phyloP scores from a whole-genome alignment of 1,140 invertebrate species.

The Dreissena polymorpha region DNA sequence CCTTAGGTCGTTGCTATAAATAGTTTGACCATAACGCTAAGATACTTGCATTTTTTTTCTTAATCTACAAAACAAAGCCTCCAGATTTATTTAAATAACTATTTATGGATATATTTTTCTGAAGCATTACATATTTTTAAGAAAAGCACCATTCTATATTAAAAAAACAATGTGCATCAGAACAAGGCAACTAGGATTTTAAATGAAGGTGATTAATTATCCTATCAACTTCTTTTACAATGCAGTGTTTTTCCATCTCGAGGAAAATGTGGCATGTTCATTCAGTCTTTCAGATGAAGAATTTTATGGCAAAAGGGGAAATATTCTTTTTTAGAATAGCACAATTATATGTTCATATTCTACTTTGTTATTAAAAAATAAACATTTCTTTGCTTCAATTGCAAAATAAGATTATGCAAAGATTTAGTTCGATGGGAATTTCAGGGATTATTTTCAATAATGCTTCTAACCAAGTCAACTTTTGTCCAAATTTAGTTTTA shows the following conservation, averaged over 20 bases:
- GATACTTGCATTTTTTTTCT: neutral
- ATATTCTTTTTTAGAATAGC: no score
- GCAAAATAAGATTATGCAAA: no score
- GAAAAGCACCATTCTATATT: neutral
- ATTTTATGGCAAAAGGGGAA: no score
- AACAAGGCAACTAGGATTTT: neutral
- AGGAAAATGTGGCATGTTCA: no score
- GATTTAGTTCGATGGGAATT: neutral
- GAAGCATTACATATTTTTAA: neutral
- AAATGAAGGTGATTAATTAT: neutral
- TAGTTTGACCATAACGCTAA: neutral
- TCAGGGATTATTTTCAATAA: neutral
- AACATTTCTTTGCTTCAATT: no score
- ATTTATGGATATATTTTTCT: neutral
- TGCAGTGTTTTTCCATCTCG: no score
- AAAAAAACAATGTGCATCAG: neutral
- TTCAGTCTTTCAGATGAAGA: no score
- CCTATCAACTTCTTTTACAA: no score
- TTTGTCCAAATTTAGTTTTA: no score
- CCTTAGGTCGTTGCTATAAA: constrained; percentile 67
- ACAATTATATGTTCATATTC: no score
- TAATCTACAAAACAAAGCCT: neutral
- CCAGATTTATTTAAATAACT: neutral
- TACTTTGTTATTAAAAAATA: no score
- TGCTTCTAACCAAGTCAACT: no score